Evolutionary conservation across 2,113 vertebrate species (phyloP), one percentile per base, ranked within the genome.

Genomic region (Bungarus multicinctus): DNA sequence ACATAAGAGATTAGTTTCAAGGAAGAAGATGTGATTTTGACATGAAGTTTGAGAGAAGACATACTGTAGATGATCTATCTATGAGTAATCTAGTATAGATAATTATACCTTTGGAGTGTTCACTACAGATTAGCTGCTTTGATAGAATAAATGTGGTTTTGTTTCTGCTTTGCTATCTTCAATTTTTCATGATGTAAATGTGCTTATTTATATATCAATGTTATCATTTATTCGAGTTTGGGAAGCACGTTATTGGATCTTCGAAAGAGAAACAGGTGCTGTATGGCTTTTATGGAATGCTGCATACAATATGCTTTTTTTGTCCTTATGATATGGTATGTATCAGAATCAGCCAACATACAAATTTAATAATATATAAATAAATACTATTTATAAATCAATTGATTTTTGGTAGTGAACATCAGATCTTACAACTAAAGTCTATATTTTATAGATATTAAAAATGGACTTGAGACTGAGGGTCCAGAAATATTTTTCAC

Each of bases 161-260:
- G 88, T 94, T 92, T 18, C n/a, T 2, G 3, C 88, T 89, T 74
- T 90, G 90, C 39, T 94, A 93, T 54, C 91, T 92, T 6, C 39
- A 91, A 94, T 94, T 1, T 0, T 93, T 94, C 64, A 94, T 57
- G 64, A 92, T 93, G 69, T 11, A 85, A 50, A 39, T 81, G 34
- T 39, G n/a, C 16, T 81, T 39, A 81, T 96, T 95, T 94, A 92
- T 95, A 54, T 93, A 39, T 86, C 34, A 27, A 2, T 7, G 54
- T 30, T 4, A 16, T 97, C 96, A 85, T 92, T 88, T 95, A 94
- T 81, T 64, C 94, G 86, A 95, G 34, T 95, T 96, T 96, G 95
- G 95, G 94, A 95, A 95, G 91, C 91, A 95, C 92, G 92, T 58
- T 5, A 39, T 22, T 88, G 2, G 88, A 89, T 95, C 39, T 57